Base-by-base conservation (phyloP, 2,888 invertebrate genomes). In the Trachelus tabidus region DNA sequence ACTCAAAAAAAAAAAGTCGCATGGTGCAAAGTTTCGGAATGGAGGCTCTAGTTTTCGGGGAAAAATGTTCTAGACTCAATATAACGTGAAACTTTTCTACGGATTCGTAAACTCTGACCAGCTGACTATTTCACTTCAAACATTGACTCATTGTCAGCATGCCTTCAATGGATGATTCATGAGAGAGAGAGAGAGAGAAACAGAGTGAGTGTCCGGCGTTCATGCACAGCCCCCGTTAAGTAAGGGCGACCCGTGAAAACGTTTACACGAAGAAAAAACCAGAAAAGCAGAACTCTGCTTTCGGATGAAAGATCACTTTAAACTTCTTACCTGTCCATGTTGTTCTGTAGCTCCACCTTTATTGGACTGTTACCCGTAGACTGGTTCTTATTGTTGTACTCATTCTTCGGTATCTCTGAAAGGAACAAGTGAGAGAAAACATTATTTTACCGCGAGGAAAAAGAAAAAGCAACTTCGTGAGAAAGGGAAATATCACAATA, bases 331-430 rank as follows among this genome's bases (percentile, higher is more conserved):
- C 93, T 92, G 89, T 93, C 93, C 89, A 92, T 91, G 89, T 92
- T 93, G 90, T 92, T 93, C 86, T 92, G 92, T 83, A 93, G 91
- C 86, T 93, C 93, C 89, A 95, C 95, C 93, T 95, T 95, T 92
- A 95, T 95, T 87, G 97, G 97, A 94, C 97, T 97, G 93, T 96
- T 96, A 92, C 97, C 97, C 90, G 97, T 96, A 81, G 97, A 97
- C 95, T 91, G 96, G 96, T 93, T 90, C 82, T 91, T 91, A 86
- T 90, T 91, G 86, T 96, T 97, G 93, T 97, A 97, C 93, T 97
- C 97, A 94, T 96, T 97, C 93, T 97, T 97, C 92, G 96, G 96
- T 92, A 97, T 96, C 94, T 97, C 97, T 97, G 94, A 82, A 80
- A 82, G 74, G 82, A 88, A 90, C 79, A 79, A 81, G 80, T 77